Evolutionary conservation across 2,888 invertebrate genomes (phyloP), one percentile per base, ranked within the genome.

Genomic region (Dione juno): DNA sequence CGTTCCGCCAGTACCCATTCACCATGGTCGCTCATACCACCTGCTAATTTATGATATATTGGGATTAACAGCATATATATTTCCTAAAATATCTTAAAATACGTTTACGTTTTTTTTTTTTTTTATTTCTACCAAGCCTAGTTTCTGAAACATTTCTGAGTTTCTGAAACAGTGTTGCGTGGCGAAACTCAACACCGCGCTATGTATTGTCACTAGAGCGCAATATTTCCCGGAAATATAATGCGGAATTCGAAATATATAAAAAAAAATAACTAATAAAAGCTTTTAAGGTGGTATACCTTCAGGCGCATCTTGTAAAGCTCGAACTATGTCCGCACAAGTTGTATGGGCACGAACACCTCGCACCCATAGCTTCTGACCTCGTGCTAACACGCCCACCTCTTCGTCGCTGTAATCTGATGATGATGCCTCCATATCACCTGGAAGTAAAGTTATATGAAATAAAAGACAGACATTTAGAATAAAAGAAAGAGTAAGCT

Each of bases 301-400:
- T 87, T 92, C 92, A 8, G 92, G 91, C 0, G 88, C 83, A 8
- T 84, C 90, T 59, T 97, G 93, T 68, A 97, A 86, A 0, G 96
- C 97, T 76, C 95, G 93, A 69, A 97, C 95, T 78, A 97, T 94
- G 86, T 97, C 97, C 58, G 95, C 95, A 82, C 97, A 97, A 6
- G 97, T 97, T 45, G 97, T 97, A 77, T 95, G 94, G 11, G 95
- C 92, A 65, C 95, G 94, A 64, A 97, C 95, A 3, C 97, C 97
- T 1, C 96, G 95, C 70, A 97, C 96, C 96, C 96, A 97, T 79
- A 96, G 94, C 82, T 96, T 95, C 80, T 96, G 95, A 3, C 96
- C 96, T 71, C 95, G 93, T 35, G 97, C 95, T 94, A 96, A 94
- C 75, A 97, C 95, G 11, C 96, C 96, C 52, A 96, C 94, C 83